Evolutionary conservation across 1,140 invertebrate genomes (phyloP).

Genomic region (Stegodyphus dumicola): DNA sequence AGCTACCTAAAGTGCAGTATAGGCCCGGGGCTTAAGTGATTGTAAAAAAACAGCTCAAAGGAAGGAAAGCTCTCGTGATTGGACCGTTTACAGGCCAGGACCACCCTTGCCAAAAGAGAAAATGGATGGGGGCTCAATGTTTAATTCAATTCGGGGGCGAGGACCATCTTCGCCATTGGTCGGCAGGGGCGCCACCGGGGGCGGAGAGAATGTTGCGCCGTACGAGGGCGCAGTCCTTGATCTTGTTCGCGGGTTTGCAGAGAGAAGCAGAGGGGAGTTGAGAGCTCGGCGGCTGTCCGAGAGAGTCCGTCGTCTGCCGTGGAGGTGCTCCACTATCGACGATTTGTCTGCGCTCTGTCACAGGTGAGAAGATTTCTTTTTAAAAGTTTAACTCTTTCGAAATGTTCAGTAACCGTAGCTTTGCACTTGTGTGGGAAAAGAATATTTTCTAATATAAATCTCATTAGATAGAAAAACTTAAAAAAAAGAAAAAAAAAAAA

Average conservation of each 20-base stretch:
- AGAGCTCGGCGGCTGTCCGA: conserved; percentile 2
- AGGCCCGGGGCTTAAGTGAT: not conserved
- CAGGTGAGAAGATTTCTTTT: not conserved
- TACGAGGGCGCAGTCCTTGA: not conserved
- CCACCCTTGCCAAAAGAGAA: not conserved
- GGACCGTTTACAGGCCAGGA: not conserved
- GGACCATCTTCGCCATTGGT: conserved; percentile 8
- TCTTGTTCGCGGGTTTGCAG: not conserved
- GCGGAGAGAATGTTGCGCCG: not conserved
- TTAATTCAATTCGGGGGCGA: conserved; percentile 9
- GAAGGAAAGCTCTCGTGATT: not conserved
- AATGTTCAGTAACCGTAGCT: too few relatives aligned
- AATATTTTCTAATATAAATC: too few relatives aligned
- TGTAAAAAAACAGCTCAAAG: not conserved
- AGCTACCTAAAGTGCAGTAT: not conserved
- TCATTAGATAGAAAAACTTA: too few relatives aligned
- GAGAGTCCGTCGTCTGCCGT: conserved; percentile 1
- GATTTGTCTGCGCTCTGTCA: conserved; percentile 11
- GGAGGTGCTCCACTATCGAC: not conserved
- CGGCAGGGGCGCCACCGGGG: conserved; percentile 10
- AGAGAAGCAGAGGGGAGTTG: not conserved
- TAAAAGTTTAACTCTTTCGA: not conserved
- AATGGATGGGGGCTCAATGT: not conserved
- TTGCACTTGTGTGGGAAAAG: too few relatives aligned
- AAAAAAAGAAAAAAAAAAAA: too few relatives aligned